Evolutionary conservation across 2,888 invertebrate genomes (phyloP).

Genomic region (Pherbina coryleti): DNA sequence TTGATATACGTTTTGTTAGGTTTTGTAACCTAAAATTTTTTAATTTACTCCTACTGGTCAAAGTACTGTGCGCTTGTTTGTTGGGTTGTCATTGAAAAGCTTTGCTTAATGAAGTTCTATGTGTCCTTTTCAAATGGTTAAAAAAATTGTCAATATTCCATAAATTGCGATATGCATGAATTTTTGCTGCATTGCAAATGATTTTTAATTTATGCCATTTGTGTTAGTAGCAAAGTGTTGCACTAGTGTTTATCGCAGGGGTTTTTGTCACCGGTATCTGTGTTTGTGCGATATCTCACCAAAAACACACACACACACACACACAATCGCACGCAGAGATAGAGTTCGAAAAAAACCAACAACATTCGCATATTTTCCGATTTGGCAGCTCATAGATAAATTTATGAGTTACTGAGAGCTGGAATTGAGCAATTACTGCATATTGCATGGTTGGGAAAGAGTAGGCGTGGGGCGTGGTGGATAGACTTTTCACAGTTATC

Average conservation of each 20-base stretch:
- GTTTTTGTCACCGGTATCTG: background rate
- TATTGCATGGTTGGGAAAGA: too few relatives aligned
- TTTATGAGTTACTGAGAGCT: slow-evolving; percentile 19
- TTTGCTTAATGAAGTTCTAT: too few relatives aligned
- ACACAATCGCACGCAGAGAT: background rate
- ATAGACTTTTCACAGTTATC: background rate
- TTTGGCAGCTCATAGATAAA: background rate
- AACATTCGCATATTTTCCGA: background rate
- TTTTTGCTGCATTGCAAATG: slow-evolving; percentile 10
- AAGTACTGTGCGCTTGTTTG: background rate
- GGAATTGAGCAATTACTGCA: too few relatives aligned
- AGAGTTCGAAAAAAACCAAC: background rate
- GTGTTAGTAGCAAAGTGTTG: too few relatives aligned
- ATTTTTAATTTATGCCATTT: slow-evolving; percentile 31
- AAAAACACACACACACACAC: background rate
- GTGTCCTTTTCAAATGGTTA: too few relatives aligned
- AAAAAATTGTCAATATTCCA: slow-evolving; percentile 9
- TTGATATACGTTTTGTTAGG: too few relatives aligned
- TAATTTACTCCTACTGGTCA: too few relatives aligned
- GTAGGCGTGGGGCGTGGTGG: background rate
- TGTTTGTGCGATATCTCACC: background rate
- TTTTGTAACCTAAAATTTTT: too few relatives aligned
- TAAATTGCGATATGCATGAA: slow-evolving; percentile 4
- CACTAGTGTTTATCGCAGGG: too few relatives aligned
- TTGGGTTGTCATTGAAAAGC: background rate